Conservation (phyloP, 2,113 vertebrate species). For the Hippocampus mohnikei region DNA sequence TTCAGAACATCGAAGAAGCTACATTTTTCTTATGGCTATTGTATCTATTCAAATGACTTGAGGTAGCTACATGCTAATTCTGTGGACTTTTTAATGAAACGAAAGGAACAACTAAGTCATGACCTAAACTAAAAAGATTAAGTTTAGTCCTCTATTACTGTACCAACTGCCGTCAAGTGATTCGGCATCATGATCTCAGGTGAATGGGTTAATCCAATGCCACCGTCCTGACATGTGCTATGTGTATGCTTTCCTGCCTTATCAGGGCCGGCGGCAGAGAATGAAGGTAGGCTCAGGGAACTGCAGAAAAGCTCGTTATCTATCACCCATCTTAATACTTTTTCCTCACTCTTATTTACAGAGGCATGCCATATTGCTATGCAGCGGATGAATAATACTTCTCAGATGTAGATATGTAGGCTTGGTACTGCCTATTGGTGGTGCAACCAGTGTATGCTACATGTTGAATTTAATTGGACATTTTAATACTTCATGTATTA, state of each 20-base stretch:
- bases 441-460: not conserved
- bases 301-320: not conserved
- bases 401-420: conserved; percentile 34
- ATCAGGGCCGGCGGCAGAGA: conserved; percentile 46
- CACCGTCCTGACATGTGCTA: conserved; percentile 26
- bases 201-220: conserved; percentile 2
- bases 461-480: conserved; percentile 24
- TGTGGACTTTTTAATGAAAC: not conserved
- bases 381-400: conserved; percentile 17
- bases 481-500: conserved; percentile 49
- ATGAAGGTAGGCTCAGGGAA: conserved; percentile 47
- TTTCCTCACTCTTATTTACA: conserved; percentile 10
- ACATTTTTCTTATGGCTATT: no score
- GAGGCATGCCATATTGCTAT: conserved; percentile 46
- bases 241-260: conserved; percentile 38
- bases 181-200: not conserved
- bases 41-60: no score
- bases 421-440: conserved; percentile 39
- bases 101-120: not conserved
- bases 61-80: no score
- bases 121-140: not conserved
- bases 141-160: not conserved
- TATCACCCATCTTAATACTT: not conserved
- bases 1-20: not conserved
- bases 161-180: not conserved